These are phyloP conservation scores for Hesperophylax magnus DNA, from an alignment of 1,140 invertebrate species.

Conservation along the genomic window DNA sequence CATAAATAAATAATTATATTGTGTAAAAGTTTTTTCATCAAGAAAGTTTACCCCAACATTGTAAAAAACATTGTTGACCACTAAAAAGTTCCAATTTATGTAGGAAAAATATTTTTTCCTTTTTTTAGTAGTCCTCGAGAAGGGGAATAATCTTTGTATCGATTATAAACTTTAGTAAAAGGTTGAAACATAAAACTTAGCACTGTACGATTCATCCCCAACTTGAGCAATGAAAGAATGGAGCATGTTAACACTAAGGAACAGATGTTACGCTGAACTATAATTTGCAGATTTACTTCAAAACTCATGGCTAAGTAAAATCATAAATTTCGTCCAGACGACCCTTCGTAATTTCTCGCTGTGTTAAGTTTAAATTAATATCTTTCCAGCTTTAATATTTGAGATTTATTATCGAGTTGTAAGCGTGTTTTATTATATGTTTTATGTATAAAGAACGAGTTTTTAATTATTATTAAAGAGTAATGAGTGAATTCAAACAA, in stretches of 20 bases:
- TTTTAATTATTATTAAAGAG: too few species aligned
- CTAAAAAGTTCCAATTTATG: too few species aligned
- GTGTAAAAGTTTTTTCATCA: too few species aligned
- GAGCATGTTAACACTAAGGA: slow-evolving; percentile 44
- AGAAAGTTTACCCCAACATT: too few species aligned
- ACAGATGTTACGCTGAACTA: slow-evolving; percentile 53
- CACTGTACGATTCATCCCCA: slow-evolving; percentile 10
- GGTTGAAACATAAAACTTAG: slow-evolving; percentile 1
- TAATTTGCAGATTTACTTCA: slow-evolving; percentile 54
- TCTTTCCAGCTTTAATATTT: slow-evolving; percentile 46
- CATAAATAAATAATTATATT: too few species aligned
- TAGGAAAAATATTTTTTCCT: too few species aligned
- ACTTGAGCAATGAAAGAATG: slow-evolving; percentile 35
- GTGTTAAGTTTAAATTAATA: slow-evolving; percentile 57
- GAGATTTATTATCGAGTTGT: slow-evolving; percentile 8
- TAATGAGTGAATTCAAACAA: too few species aligned
- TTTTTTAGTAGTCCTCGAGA: too few species aligned
- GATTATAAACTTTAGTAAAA: neutral
- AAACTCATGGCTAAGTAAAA: slow-evolving; percentile 54
- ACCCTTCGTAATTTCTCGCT: slow-evolving; percentile 56
- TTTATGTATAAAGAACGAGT: neutral
- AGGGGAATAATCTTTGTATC: neutral
- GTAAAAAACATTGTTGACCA: too few species aligned
- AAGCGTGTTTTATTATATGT: neutral
- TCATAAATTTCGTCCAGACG: slow-evolving; percentile 55